Evolutionary conservation across 2,888 invertebrate genomes (phyloP), one percentile per base, ranked within the genome.

Genomic region (Noctua janthe): DNA sequence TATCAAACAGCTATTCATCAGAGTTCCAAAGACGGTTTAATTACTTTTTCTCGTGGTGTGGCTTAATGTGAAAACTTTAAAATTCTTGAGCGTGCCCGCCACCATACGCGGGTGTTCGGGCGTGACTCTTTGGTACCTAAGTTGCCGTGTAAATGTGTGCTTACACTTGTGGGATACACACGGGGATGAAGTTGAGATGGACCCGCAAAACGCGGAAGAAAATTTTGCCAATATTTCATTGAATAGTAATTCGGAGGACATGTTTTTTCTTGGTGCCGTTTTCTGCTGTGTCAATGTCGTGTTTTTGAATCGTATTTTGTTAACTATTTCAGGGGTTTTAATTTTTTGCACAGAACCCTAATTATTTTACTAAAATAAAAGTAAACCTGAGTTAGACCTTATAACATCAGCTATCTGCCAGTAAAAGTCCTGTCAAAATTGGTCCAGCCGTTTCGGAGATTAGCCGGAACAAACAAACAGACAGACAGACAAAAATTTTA

Each of bases 61-160:
- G 86, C 85, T 89, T 96, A 96, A 96, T 96, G 96, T 82, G 95
- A 93, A 95, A 96, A 96, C 95, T 96, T 96, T 93, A 93, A 94
- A 94, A 93, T 92, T 92, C 92, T 92, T 92, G 80, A 79, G 83
- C 91, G 87, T 90, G 76, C 80, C 78, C 78, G 87, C 83, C 87
- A 74, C 85, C 84, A 90, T 90, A 89, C 88, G 89, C 75, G 89
- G 88, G 91, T 90, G 92, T 82, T 89, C 84, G 75, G 87, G 94
- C 92, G 94, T 91, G 94, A 93, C 92, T 94, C 92, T 94, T 94
- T 93, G 92, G 92, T 91, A 92, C 93, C 93, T 91, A 95, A 96
- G 95, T 93, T 94, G 92, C 93, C 96, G 95, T 95, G 94, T 93
- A 94, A 95, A 92, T 90, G 90, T 92, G 92, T 92, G 91, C 91